These are phyloP conservation scores for Epistrophella euchroma DNA, from an alignment of 2,888 invertebrate species.

Conservation along the genomic window DNA sequence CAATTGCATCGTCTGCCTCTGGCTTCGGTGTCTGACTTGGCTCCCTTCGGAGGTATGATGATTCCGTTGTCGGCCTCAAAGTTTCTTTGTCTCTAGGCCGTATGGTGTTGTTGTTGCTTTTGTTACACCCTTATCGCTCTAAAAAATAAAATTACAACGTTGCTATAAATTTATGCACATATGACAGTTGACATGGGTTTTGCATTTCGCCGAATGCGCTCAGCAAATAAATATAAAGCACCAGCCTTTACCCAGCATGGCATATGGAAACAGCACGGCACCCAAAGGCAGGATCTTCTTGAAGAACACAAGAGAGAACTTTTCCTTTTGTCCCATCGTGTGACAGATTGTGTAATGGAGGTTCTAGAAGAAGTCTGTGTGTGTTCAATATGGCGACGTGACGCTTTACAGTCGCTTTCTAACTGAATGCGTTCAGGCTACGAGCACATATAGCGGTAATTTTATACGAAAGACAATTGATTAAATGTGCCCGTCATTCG, in stretches of 20 bases:
- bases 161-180: constrained; percentile 74
- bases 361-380: constrained; percentile 19
- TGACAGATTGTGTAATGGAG: constrained; percentile 55
- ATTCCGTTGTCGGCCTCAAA: constrained; percentile 29
- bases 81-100: constrained; percentile 64
- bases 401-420: constrained; percentile 52
- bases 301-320: constrained; percentile 14
- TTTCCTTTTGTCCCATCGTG: constrained; percentile 39
- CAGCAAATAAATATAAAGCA: constrained; percentile 36
- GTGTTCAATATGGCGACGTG: constrained; percentile 36
- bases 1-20: constrained; percentile 31
- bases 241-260: constrained; percentile 21
- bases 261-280: neutral
- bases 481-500: constrained; percentile 75
- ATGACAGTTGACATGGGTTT: constrained; percentile 76
- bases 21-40: constrained; percentile 31
- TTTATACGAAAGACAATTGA: constrained; percentile 67
- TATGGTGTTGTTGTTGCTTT: constrained; percentile 47
- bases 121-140: constrained; percentile 62
- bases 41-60: constrained; percentile 57
- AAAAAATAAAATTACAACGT: constrained; percentile 64
- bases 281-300: constrained; percentile 25
- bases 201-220: constrained; percentile 70
- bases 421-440: constrained; percentile 17
- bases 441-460: constrained; percentile 57